Evolutionary conservation across 2,113 vertebrate genomes (phyloP).

Genomic region (Casuarius casuarius): DNA sequence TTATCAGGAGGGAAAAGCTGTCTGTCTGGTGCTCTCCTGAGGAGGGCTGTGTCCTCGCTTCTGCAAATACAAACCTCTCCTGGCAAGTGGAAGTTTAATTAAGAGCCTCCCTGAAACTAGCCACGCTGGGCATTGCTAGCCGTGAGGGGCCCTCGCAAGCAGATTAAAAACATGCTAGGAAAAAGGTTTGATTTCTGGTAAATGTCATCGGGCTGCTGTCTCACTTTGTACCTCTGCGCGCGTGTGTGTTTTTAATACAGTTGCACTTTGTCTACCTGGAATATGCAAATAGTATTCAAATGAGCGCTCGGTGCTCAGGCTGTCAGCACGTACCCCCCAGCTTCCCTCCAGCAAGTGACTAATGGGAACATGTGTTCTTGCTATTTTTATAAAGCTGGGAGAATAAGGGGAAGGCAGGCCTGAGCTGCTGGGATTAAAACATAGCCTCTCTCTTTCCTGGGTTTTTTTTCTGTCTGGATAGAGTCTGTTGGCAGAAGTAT

Average conservation of each 20-base stretch:
- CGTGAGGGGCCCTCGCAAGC: slow-evolving; percentile 45
- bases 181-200: slow-evolving; percentile 23
- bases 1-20: background rate
- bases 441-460: background rate
- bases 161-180: slow-evolving; percentile 2
- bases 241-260: background rate
- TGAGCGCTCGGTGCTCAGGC: slow-evolving; percentile 52
- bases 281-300: slow-evolving; percentile 82
- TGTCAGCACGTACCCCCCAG: slow-evolving; percentile 77
- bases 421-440: background rate
- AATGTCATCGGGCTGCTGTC: slow-evolving; percentile 45
- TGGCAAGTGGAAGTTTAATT: slow-evolving; percentile 75
- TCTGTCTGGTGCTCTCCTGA: background rate
- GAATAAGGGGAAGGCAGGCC: slow-evolving; percentile 38
- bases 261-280: slow-evolving; percentile 74
- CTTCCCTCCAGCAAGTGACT: slow-evolving; percentile 79
- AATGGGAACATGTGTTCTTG: slow-evolving; percentile 82
- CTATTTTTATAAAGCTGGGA: slow-evolving; percentile 70
- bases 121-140: slow-evolving; percentile 7
- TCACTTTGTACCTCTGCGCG: background rate
- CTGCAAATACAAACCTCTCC: slow-evolving; percentile 45
- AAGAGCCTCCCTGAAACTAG: slow-evolving; percentile 63
- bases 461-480: background rate
- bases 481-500: background rate
- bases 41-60: background rate